A percentile compares a stretch with the other conserved stretches of the same genome.
These are phyloP conservation scores for Drosophila robusta DNA, from an alignment of 2,888 invertebrate species.

Conservation along the genomic window DNA sequence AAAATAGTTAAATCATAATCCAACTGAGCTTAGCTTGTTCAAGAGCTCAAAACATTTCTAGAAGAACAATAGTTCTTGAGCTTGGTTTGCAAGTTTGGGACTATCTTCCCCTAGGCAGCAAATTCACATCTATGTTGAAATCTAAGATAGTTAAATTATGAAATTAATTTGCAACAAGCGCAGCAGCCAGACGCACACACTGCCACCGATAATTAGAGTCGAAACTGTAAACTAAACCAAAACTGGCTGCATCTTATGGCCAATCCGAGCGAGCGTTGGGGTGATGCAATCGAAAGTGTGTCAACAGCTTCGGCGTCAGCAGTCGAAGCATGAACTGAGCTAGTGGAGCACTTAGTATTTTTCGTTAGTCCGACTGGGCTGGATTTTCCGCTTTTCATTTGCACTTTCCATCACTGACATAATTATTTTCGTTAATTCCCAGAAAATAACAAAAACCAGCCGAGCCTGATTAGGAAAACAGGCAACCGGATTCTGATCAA, in stretches of 20 bases:
- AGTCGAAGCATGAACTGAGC: constrained; percentile 21
- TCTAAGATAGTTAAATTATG: constrained; percentile 56
- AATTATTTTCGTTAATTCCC: constrained; percentile 60
- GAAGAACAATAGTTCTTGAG: too few relatives aligned
- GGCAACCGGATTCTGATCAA: constrained; percentile 66
- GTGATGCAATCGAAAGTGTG: constrained; percentile 79
- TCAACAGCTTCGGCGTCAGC: constrained; percentile 67
- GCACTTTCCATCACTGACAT: constrained; percentile 80
- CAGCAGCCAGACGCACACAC: constrained; percentile 19
- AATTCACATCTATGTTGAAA: constrained; percentile 24
- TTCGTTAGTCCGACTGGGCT: constrained; percentile 32
- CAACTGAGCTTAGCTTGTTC: too few relatives aligned
- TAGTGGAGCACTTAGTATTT: constrained; percentile 52
- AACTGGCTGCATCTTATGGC: constrained; percentile 75
- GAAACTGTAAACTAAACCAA: constrained; percentile 69
- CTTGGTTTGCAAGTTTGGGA: too few relatives aligned
- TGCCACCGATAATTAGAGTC: constrained; percentile 57
- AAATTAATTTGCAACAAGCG: constrained; percentile 64
- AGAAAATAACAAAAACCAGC: constrained; percentile 54
- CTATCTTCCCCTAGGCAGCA: background rate
- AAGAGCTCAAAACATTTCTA: too few relatives aligned
- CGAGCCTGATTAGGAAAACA: constrained; percentile 57
- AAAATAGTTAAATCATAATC: too few relatives aligned
- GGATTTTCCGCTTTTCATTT: constrained; percentile 76
- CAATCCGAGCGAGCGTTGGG: constrained; percentile 29